Base-by-base conservation (phyloP, 2,113 vertebrate genomes). In the Oceanodroma tethys region DNA sequence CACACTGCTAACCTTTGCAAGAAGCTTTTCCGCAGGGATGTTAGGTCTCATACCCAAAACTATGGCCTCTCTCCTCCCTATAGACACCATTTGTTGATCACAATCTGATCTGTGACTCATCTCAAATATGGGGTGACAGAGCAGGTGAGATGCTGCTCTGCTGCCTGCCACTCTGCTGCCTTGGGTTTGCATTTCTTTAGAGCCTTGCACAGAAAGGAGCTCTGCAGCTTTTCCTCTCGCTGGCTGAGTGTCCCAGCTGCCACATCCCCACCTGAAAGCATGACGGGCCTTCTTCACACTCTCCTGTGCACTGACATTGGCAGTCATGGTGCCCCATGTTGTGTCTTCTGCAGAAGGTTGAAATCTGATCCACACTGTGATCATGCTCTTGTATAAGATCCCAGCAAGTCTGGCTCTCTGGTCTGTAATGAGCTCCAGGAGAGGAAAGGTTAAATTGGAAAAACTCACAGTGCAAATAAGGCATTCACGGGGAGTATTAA, bases 1-100 rank as follows among this genome's bases (percentile, higher is more conserved):
- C 59, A 36, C 50, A 2, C 8, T 13, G 60, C 47, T 52, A 6
- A 56, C 12, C 18, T 78, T 26, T 76, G 30, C 59, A 43, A 30
- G 52, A 27, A 81, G 55, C 23, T 88, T 66, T 52, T 32, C 55
- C 47, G n/a, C 22, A 2, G 4, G 11, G 43, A 38, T 21, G 4
- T 47, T 22, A 29, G 36, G 63, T 55, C n/a, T 95, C 20, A 10
- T 34, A 47, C 25, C 63, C 68, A 7, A 76, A 81, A 10, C 50
- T 16, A 12, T 8, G 34, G 12, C 17, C 21, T 50, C 32, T 43
- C 6, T 66, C 25, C 21, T 17, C 2, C 0, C 38, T n/a, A 0
- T 21, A 23, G 50, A 36, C 45, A 16, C 17, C 43, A 43, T 36
- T 47, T 62, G 20, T 34, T 68, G 55, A 19, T 48, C 56, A 29